These are phyloP conservation scores for Zophobas atratus DNA, from an alignment of 1,140 invertebrate species.

Conservation along the genomic window DNA sequence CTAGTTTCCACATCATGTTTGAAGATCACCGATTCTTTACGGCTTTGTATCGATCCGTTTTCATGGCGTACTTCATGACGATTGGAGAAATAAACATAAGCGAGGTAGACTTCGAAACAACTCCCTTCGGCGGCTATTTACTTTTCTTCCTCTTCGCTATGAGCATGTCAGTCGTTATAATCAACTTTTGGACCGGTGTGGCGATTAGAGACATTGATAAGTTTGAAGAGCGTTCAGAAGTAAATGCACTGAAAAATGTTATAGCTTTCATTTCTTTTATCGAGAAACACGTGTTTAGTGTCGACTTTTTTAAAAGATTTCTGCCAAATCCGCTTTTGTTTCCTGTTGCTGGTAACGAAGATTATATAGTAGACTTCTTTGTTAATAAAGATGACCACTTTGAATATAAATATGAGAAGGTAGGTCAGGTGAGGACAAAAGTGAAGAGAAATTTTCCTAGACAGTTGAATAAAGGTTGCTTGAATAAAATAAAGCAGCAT, in stretches of 20 bases:
- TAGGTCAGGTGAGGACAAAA: too few species aligned
- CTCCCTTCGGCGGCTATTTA: constrained; percentile 2
- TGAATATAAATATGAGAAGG: too few species aligned
- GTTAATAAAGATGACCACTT: not conserved
- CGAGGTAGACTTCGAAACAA: not conserved
- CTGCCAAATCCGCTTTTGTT: not conserved
- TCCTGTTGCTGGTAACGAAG: not conserved
- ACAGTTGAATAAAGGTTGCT: too few species aligned
- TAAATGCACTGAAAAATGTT: constrained; percentile 13
- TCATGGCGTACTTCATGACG: constrained; percentile 4
- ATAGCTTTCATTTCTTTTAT: constrained; percentile 24
- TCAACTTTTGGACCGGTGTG: constrained; percentile 34
- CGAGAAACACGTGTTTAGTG: not conserved
- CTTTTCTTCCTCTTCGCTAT: constrained; percentile 20
- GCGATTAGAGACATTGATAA: constrained; percentile 18
- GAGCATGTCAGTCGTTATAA: constrained; percentile 7
- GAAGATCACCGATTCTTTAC: not conserved
- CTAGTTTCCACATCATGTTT: constrained; percentile 5
- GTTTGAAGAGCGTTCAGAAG: constrained; percentile 15
- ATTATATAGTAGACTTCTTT: not conserved
- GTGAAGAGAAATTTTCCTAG: too few species aligned
- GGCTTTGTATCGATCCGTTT: not conserved
- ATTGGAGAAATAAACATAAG: not conserved
- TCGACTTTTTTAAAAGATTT: not conserved
- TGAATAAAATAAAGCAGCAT: too few species aligned